These are phyloP conservation scores for Baronia brevicornis DNA, from an alignment of 2,888 invertebrate species.

Conservation along the genomic window DNA sequence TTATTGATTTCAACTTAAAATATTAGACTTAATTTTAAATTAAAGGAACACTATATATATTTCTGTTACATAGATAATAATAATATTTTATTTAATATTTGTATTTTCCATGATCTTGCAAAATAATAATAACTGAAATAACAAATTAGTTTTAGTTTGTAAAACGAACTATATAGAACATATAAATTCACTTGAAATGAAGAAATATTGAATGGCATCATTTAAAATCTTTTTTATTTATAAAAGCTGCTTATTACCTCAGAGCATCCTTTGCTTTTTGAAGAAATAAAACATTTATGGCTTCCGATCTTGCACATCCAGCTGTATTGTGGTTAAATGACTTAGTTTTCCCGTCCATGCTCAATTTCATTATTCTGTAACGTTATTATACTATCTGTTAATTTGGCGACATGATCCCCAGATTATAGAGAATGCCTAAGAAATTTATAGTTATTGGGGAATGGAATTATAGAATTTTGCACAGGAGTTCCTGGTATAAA, in stretches of 20 bases:
- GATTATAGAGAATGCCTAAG: not conserved
- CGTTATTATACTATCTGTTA: not conserved
- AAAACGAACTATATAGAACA: too few relatives aligned
- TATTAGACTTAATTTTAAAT: not conserved
- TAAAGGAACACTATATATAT: too few relatives aligned
- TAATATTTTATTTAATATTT: too few relatives aligned
- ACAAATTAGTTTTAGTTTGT: too few relatives aligned
- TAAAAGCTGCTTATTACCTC: slow-evolving; percentile 30
- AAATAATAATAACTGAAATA: too few relatives aligned
- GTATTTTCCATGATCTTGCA: too few relatives aligned
- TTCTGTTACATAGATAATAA: too few relatives aligned
- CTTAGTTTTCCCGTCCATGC: slow-evolving; percentile 87
- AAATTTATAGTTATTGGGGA: slow-evolving; percentile 27
- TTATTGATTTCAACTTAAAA: not conserved
- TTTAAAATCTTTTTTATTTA: not conserved
- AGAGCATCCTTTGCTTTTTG: slow-evolving; percentile 79
- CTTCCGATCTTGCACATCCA: slow-evolving; percentile 86
- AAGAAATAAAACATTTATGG: slow-evolving; percentile 79
- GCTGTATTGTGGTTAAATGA: slow-evolving; percentile 87
- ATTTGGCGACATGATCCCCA: not conserved
- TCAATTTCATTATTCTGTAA: slow-evolving; percentile 60
- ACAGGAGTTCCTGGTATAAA: too few relatives aligned
- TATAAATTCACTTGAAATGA: too few relatives aligned
- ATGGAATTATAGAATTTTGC: too few relatives aligned
- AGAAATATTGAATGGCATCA: not conserved